Evolutionary conservation across 64 coral and sea anemone species (phyloP).

Genomic region (Montipora cactus): DNA sequence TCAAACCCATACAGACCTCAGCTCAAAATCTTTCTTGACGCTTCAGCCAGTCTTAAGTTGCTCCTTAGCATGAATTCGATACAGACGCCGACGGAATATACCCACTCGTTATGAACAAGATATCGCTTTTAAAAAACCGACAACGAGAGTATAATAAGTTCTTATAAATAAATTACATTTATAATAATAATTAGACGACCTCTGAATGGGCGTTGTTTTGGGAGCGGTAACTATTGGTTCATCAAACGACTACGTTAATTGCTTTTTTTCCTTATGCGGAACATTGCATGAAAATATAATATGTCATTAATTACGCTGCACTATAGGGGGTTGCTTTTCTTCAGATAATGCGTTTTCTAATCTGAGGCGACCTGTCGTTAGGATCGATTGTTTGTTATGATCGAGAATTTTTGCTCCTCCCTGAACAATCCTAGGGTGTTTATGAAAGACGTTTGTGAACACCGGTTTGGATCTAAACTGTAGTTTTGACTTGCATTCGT

Average conservation of each 20-base stretch:
- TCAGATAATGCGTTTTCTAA: background rate
- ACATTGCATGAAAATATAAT: background rate
- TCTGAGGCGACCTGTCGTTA: background rate
- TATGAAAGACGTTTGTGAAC: background rate
- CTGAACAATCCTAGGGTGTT: background rate
- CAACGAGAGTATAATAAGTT: slow-evolving; percentile 11
- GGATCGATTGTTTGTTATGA: background rate
- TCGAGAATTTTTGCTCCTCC: background rate
- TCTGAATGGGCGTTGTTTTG: background rate
- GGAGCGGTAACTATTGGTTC: background rate
- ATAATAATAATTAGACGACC: background rate
- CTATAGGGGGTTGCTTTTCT: background rate
- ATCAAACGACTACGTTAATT: background rate
- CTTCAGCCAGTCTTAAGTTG: background rate
- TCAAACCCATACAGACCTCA: background rate
- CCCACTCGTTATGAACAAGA: background rate
- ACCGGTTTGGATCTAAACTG: background rate
- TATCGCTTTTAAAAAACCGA: background rate
- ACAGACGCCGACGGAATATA: background rate
- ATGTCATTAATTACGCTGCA: background rate
- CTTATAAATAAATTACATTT: background rate
- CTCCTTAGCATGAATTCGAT: background rate
- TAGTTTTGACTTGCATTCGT: background rate
- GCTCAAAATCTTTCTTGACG: background rate
- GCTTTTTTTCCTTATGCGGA: background rate